Evolutionary conservation across 2,888 invertebrate species (phyloP).

Genomic region (Spisula subtruncata): DNA sequence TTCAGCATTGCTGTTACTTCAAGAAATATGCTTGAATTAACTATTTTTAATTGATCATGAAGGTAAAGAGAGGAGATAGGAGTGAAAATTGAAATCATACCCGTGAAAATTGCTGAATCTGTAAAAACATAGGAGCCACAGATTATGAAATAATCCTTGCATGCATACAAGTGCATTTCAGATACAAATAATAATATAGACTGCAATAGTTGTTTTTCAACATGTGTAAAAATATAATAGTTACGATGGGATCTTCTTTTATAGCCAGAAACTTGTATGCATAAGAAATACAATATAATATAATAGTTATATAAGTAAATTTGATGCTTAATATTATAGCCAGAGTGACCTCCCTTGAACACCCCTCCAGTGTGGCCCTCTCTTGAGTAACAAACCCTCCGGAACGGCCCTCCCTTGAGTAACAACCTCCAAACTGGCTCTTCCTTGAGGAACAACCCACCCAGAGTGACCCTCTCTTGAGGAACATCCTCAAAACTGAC

Average conservation of each 20-base stretch:
- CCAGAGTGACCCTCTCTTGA: no score
- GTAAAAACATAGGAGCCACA: slow-evolving; percentile 48
- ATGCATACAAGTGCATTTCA: slow-evolving; percentile 18
- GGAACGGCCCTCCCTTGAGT: no score
- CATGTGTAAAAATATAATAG: slow-evolving; percentile 17
- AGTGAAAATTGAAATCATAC: slow-evolving; percentile 61
- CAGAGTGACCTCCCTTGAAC: no score
- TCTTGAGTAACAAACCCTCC: no score
- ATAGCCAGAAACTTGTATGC: background rate
- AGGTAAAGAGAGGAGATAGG: background rate
- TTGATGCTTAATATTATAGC: no score
- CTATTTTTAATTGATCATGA: background rate
- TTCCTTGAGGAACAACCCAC: no score
- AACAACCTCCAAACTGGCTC: no score
- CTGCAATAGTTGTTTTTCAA: slow-evolving; percentile 4
- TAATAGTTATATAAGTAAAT: background rate
- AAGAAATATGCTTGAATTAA: background rate
- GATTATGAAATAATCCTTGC: background rate
- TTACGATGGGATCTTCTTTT: slow-evolving; percentile 11
- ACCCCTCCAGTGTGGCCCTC: no score
- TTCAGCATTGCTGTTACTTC: no score
- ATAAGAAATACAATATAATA: background rate
- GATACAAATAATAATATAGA: slow-evolving; percentile 21
- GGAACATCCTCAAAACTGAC: no score
- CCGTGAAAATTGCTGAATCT: slow-evolving; percentile 73